Evolutionary conservation across 2,888 invertebrate genomes (phyloP), one percentile per base, ranked within the genome.

Genomic region (Blastobasis adustella): DNA sequence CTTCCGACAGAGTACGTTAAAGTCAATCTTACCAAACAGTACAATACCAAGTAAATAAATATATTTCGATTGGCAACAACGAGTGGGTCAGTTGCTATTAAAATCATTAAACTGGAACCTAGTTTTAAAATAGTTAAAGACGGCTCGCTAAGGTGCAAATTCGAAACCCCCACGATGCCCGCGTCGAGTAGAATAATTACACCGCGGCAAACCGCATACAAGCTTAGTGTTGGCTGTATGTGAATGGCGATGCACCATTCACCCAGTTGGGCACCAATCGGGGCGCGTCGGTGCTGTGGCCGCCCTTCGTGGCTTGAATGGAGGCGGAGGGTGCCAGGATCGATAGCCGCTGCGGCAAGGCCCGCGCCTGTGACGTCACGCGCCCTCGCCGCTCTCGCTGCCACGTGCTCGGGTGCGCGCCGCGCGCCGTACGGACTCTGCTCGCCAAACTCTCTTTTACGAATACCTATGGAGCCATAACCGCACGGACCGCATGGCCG

Each of bases 311-410:
- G 58, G 57, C 62, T 66, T 73, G 71, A 76, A 72, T 74, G 73
- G 66, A 65, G 65, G 67, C 63, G 62, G 60, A 53, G 50, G 39
- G 58, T 53, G 54, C 51, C 56, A 52, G 62, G 67, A 71, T 68
- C 69, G 65, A 69, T 69, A 67, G 53, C 58, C 66, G 65, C 63
- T 71, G 72, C 73, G 70, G 71, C 67, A 73, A 55, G 60, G 59
- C 57, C 53, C 57, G 54, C 57, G 58, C 70, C 71, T 61, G 73
- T 79, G 77, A 78, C 79, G 73, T 74, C 72, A 78, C 70, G 53
- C 49, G 51, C 56, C 63, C 61, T 54, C 37, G 45, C 44, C 47
- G 43, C 52, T 54, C 45, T 54, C 46, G 37, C 44, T 54, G 47
- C 61, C 64, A 65, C 65, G 61, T 63, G 63, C 47, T 57, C 56